These are phyloP conservation scores for Crypturellus undulatus DNA, from an alignment of 2,113 vertebrate genomes.

Conservation along the genomic window DNA sequence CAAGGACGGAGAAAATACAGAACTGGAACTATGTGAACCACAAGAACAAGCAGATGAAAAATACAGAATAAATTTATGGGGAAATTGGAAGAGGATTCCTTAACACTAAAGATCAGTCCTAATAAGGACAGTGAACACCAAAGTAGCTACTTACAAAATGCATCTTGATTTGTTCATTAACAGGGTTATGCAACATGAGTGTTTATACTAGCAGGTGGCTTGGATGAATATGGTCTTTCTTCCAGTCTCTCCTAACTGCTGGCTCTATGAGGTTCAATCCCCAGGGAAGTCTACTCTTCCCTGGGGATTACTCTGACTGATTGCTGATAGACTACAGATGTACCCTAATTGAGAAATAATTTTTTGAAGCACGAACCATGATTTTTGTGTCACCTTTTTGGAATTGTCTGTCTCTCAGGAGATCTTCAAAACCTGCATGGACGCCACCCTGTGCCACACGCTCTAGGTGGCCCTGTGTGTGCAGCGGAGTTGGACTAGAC, in stretches of 20 bases:
- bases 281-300: not conserved
- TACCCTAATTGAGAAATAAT: not conserved
- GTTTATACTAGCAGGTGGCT: not conserved
- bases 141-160: not conserved
- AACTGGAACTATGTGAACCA: not conserved
- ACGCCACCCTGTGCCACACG: no score
- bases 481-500: no score
- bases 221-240: not conserved
- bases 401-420: not conserved
- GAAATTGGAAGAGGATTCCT: not conserved
- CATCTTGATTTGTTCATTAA: not conserved
- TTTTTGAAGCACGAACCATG: not conserved
- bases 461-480: no score
- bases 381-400: not conserved
- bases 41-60: not conserved
- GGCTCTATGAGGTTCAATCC: not conserved
- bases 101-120: not conserved
- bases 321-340: not conserved
- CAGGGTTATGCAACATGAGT: not conserved
- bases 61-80: not conserved
- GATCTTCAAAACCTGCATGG: no score
- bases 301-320: not conserved
- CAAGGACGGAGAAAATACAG: not conserved
- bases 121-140: not conserved
- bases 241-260: not conserved